Evolutionary conservation across 2,888 invertebrate genomes (phyloP).

Genomic region (Andricus curvator): DNA sequence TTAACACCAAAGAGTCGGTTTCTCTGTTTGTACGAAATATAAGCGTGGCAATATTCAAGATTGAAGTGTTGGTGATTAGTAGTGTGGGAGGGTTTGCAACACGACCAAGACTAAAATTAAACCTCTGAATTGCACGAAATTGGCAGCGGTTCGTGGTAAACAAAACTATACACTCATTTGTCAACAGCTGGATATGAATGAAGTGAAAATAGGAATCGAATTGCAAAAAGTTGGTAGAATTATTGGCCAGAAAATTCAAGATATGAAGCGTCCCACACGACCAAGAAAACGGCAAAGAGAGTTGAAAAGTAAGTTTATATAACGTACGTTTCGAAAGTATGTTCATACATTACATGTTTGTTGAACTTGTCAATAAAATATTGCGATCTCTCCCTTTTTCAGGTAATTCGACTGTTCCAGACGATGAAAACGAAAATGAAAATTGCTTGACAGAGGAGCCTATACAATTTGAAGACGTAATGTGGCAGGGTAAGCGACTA

Average conservation of each 20-base stretch:
- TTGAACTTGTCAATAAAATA: too few species aligned
- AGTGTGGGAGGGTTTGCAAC: slow-evolving; percentile 2
- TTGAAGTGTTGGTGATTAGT: slow-evolving; percentile 2
- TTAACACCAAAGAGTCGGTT: background rate
- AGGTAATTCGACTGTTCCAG: too few species aligned
- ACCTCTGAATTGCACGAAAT: background rate
- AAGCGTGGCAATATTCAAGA: background rate
- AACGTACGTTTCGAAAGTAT: background rate
- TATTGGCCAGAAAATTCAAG: slow-evolving; percentile 1
- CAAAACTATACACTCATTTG: background rate
- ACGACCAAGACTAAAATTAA: background rate
- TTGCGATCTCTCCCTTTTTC: too few species aligned
- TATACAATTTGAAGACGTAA: background rate
- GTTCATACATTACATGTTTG: too few species aligned
- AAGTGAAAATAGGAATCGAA: too few species aligned
- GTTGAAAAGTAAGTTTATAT: background rate
- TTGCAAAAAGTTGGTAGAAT: too few species aligned
- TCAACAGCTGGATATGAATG: too few species aligned
- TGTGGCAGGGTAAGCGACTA: background rate
- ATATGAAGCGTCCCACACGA: background rate
- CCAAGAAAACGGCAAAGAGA: background rate
- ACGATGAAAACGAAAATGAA: too few species aligned
- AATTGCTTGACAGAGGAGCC: too few species aligned
- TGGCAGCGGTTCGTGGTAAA: background rate
- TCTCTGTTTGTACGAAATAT: slow-evolving; percentile 1